Percentiles rank a stretch among this genome's conserved stretches.
Evolutionary conservation across 2,797 vertebrate species (phyloP).

Genomic region (Pachyuromys duprasi): DNA sequence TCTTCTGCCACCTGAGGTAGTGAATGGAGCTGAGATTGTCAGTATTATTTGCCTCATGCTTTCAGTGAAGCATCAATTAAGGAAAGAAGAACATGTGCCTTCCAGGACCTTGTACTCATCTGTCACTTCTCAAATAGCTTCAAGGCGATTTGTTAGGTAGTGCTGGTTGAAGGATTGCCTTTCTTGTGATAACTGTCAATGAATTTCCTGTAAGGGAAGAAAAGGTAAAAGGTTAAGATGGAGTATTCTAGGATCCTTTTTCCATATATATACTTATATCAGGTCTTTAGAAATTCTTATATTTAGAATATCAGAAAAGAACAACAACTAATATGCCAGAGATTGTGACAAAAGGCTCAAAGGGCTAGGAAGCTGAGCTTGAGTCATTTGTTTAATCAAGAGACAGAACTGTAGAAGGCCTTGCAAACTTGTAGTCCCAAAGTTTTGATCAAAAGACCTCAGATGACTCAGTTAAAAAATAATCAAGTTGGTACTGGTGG

Average conservation of each 20-base stretch:
- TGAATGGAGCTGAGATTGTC: slow-evolving; percentile 15
- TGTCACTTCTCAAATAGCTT: slow-evolving; percentile 65
- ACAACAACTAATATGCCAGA: background rate
- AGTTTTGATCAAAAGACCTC: background rate
- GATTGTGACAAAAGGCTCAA: background rate
- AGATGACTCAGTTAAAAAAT: background rate
- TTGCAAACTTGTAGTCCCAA: slow-evolving; percentile 7
- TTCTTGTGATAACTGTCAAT: slow-evolving; percentile 57
- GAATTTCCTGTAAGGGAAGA: slow-evolving; percentile 60
- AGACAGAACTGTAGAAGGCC: background rate
- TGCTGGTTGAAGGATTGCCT: slow-evolving; percentile 29
- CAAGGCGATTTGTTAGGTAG: slow-evolving; percentile 58
- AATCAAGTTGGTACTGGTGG: too few relatives aligned
- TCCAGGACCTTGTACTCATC: slow-evolving; percentile 53
- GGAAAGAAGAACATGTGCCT: slow-evolving; percentile 44
- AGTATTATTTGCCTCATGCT: slow-evolving; percentile 58
- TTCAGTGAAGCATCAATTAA: slow-evolving; percentile 65
- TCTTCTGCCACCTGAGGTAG: slow-evolving; percentile 44
- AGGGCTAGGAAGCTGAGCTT: background rate
- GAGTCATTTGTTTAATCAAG: background rate
- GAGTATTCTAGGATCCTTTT: background rate
- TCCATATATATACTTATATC: slow-evolving; percentile 46
- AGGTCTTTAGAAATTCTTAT: slow-evolving; percentile 37
- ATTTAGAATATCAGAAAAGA: slow-evolving; percentile 51
- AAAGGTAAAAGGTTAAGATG: background rate